A percentile compares a stretch with the other conserved stretches of the same genome.
Evolutionary conservation across 2,113 vertebrate genomes (phyloP).

Genomic region (Lucifuga dentata): DNA sequence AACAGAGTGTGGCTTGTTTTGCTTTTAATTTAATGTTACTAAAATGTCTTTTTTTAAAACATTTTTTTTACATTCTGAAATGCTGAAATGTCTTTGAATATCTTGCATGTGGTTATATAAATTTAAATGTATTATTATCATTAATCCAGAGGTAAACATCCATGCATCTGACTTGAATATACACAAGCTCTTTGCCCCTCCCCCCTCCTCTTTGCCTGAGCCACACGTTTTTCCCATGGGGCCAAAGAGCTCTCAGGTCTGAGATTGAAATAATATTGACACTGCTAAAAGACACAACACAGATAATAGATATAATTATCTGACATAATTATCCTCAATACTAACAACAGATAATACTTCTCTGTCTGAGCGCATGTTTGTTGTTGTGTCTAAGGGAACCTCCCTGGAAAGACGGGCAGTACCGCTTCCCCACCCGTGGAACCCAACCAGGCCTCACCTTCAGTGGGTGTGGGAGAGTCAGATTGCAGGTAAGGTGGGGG

Average conservation of each 20-base stretch:
- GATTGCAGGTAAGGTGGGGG: constrained; percentile 34
- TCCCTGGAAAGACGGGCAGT: constrained; percentile 66
- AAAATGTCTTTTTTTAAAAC: no score
- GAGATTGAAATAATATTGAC: constrained; percentile 75
- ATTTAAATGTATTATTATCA: no score
- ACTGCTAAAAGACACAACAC: constrained; percentile 52
- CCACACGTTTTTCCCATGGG: constrained; percentile 52
- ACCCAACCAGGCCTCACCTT: constrained; percentile 48
- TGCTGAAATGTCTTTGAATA: no score
- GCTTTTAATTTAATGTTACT: no score
- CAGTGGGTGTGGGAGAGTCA: constrained; percentile 43
- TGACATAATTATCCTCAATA: constrained; percentile 68
- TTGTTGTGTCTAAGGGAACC: constrained; percentile 67
- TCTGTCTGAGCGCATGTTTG: constrained; percentile 68
- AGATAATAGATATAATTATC: constrained; percentile 76
- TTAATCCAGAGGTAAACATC: no score
- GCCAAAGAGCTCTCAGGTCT: constrained; percentile 30
- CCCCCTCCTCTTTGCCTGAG: not conserved
- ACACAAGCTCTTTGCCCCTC: not conserved
- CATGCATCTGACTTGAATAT: not conserved
- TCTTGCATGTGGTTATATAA: no score
- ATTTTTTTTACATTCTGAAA: no score
- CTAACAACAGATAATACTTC: constrained; percentile 67
- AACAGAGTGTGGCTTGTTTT: constrained; percentile 14
- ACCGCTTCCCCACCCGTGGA: constrained; percentile 17